phyloP scores from a whole-genome alignment of 1,140 invertebrate genomes.

The Dinoponera quadriceps region DNA sequence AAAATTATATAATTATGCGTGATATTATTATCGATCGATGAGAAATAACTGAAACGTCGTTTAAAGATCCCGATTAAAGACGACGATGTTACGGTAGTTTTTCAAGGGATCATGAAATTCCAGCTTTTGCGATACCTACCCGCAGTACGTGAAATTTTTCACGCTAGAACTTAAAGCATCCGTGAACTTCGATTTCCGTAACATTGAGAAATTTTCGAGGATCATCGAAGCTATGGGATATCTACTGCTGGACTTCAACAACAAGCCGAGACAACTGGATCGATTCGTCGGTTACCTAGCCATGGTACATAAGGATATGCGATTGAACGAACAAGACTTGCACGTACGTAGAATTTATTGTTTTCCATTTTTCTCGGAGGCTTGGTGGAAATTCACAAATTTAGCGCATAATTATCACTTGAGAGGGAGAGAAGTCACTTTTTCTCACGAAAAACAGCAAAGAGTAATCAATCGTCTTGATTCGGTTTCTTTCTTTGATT shows the following conservation, averaged over 20 bases:
- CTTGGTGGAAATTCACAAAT: background rate
- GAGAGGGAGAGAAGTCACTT: background rate
- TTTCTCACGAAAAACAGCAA: background rate
- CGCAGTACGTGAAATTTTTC: conserved; percentile 74
- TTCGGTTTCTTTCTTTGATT: background rate
- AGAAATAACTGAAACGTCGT: background rate
- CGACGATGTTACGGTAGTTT: background rate
- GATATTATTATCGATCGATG: conserved; percentile 1
- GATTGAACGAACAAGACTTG: conserved; percentile 68
- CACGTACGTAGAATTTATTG: conserved; percentile 60
- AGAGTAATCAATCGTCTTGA: no score
- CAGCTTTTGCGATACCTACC: conserved; percentile 73
- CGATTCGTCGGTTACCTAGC: conserved; percentile 74
- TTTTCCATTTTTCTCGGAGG: background rate
- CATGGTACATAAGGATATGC: conserved; percentile 79
- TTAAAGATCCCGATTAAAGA: conserved; percentile 6
- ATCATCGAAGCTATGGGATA: conserved; percentile 75
- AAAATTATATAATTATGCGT: no score
- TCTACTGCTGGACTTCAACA: conserved; percentile 73
- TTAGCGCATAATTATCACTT: background rate
- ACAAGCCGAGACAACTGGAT: conserved; percentile 72
- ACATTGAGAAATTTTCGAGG: conserved; percentile 67
- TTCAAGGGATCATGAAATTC: conserved; percentile 9
- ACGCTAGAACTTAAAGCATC: conserved; percentile 63
- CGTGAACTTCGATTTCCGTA: conserved; percentile 64